A percentile compares a stretch with the other conserved stretches of the same genome.
phyloP scores from a whole-genome alignment of 1,140 invertebrate species.

The Cydia strobilella region DNA sequence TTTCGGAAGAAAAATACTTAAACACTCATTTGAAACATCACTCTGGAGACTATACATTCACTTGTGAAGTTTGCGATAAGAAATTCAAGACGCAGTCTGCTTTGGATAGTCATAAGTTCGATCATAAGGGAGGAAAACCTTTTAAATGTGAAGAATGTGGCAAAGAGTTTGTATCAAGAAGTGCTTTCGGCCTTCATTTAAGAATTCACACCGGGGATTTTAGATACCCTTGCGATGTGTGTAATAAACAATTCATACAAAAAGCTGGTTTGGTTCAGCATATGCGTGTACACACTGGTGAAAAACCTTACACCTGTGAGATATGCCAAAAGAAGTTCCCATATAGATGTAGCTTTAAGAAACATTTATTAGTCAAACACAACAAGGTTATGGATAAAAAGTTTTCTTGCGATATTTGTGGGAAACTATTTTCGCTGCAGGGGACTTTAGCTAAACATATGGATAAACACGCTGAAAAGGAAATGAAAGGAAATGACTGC shows the following conservation, averaged over 20 bases:
- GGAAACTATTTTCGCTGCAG: slow-evolving; percentile 4
- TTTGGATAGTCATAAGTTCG: not conserved
- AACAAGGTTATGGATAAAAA: not conserved
- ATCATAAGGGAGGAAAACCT: not conserved
- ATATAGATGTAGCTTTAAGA: not conserved
- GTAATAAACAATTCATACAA: slow-evolving; percentile 5
- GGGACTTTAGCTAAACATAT: slow-evolving; percentile 4
- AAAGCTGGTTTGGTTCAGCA: not conserved
- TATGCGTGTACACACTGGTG: not conserved
- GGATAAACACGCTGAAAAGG: not conserved
- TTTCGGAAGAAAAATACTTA: not conserved
- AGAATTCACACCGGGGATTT: not conserved
- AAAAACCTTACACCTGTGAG: not conserved
- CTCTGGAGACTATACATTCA: not conserved
- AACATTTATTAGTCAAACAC: not conserved
- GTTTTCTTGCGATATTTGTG: slow-evolving; percentile 3
- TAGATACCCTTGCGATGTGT: not conserved
- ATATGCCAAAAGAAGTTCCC: not conserved
- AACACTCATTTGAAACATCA: slow-evolving; percentile 9
- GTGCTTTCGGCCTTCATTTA: not conserved
- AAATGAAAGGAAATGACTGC: not conserved
- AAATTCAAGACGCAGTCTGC: not conserved
- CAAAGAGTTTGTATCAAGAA: not conserved
- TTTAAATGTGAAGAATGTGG: slow-evolving; percentile 2
- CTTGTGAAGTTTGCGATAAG: not conserved